Conservation (phyloP, 2,797 vertebrate species). For the Gymnoscopelus microlampas region DNA sequence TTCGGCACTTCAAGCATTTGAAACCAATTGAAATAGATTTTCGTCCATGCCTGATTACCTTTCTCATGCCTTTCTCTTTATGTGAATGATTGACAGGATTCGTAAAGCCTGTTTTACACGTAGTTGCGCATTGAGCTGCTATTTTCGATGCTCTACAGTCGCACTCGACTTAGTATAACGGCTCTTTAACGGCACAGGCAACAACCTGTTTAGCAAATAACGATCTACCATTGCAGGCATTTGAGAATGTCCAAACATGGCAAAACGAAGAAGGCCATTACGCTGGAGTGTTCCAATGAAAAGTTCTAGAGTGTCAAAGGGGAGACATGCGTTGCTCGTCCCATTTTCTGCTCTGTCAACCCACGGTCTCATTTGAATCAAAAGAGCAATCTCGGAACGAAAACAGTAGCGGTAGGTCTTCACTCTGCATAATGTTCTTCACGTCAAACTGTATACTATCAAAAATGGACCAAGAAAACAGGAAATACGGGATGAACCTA, state of each 20-base stretch:
- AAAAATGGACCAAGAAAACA: conserved; percentile 34
- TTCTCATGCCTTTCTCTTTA: neutral
- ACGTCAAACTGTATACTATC: conserved; percentile 22
- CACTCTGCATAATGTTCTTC: conserved; percentile 4
- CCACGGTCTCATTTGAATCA: conserved; percentile 7
- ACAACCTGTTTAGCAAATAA: conserved; percentile 5
- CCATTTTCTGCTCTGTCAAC: neutral
- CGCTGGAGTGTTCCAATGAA: conserved; percentile 17
- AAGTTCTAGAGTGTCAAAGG: conserved; percentile 10
- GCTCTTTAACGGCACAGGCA: conserved; percentile 16
- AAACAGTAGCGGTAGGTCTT: neutral
- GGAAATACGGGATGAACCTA: conserved; percentile 34
- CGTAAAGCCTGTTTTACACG: no score
- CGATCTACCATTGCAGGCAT: conserved; percentile 33
- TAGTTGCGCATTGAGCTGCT: no score
- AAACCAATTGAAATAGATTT: no score
- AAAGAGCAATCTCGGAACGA: neutral
- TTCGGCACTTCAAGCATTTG: no score
- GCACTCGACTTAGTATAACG: neutral
- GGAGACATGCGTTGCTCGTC: neutral
- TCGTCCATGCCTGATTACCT: neutral
- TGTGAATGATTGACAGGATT: neutral
- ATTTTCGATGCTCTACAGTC: no score
- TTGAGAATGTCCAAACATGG: conserved; percentile 37
- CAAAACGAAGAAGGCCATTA: conserved; percentile 41